A percentile compares a stretch with the other conserved stretches of the same genome.
Evolutionary conservation across 2,113 vertebrate species (phyloP).

Genomic region (Oryzias javanicus): DNA sequence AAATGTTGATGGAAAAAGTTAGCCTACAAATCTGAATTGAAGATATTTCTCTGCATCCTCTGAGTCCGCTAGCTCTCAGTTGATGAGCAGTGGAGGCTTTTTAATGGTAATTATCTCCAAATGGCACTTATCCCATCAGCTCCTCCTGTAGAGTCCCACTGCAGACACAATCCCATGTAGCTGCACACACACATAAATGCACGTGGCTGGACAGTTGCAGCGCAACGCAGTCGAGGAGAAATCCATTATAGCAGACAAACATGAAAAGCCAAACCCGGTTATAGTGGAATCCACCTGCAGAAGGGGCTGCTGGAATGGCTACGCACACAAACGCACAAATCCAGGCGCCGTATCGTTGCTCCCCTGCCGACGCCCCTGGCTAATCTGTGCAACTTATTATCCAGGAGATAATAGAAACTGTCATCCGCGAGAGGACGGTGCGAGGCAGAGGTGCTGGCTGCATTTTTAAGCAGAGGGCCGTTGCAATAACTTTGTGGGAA

Average conservation of each 20-base stretch:
- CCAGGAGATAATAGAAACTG: slow-evolving; percentile 59
- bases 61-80: slow-evolving; percentile 46
- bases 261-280: slow-evolving; percentile 9
- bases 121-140: slow-evolving; percentile 64
- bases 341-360: slow-evolving; percentile 14
- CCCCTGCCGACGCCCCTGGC: slow-evolving; percentile 33
- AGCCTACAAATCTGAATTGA: slow-evolving; percentile 55
- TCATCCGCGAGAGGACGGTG: slow-evolving; percentile 43
- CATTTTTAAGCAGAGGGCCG: slow-evolving; percentile 44
- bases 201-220: neutral
- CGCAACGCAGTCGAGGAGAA: slow-evolving; percentile 14
- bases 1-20: neutral
- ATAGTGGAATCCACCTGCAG: slow-evolving; percentile 10
- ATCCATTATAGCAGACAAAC: slow-evolving; percentile 29
- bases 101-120: slow-evolving; percentile 68
- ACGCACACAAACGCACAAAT: slow-evolving; percentile 19
- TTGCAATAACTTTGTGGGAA: slow-evolving; percentile 29
- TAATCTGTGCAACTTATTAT: slow-evolving; percentile 61
- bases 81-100: slow-evolving; percentile 58
- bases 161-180: slow-evolving; percentile 15
- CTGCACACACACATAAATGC: neutral
- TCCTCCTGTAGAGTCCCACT: slow-evolving; percentile 48
- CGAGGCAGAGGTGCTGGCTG: slow-evolving; percentile 20
- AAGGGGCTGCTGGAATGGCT: slow-evolving; percentile 6
- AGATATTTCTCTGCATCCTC: slow-evolving; percentile 51